These are phyloP conservation scores for Sceliomorpha sp. DNA, from an alignment of 2,888 invertebrate genomes.

Conservation along the genomic window DNA sequence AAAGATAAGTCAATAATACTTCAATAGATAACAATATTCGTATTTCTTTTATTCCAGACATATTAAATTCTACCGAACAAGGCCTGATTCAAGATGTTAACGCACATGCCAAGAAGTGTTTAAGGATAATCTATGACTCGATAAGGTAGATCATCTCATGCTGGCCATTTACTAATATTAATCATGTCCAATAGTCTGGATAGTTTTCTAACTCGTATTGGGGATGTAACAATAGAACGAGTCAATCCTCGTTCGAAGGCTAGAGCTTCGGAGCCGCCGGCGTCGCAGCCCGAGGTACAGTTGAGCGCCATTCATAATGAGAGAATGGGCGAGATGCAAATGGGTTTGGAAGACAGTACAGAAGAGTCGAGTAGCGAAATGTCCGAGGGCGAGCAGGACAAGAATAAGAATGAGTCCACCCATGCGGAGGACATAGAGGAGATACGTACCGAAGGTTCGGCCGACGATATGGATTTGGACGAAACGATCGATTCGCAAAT, in stretches of 20 bases:
- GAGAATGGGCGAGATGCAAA: constrained; percentile 62
- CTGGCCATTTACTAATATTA: neutral
- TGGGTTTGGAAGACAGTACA: constrained; percentile 65
- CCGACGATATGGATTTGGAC: constrained; percentile 78
- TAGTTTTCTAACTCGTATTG: constrained; percentile 82
- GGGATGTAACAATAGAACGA: constrained; percentile 84
- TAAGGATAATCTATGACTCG: constrained; percentile 60
- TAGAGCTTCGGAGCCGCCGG: constrained; percentile 60
- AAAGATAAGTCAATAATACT: too few relatives aligned
- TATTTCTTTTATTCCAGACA: too few relatives aligned
- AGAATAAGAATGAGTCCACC: constrained; percentile 61
- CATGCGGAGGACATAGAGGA: constrained; percentile 72
- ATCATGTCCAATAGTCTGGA: constrained; percentile 81
- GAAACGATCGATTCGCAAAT: constrained; percentile 78
- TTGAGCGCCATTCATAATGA: constrained; percentile 60
- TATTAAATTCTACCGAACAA: too few relatives aligned
- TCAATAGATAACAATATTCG: too few relatives aligned
- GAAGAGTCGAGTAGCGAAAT: constrained; percentile 81
- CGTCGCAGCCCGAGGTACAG: constrained; percentile 57
- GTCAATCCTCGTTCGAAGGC: constrained; percentile 73
- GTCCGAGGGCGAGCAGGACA: constrained; percentile 72
- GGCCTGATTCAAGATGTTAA: constrained; percentile 1
- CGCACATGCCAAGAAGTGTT: constrained; percentile 37
- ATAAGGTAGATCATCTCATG: neutral
- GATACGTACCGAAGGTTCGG: constrained; percentile 75